Percentiles rank a stretch among this genome's conserved stretches.
Conservation (phyloP, 1,140 invertebrate species). For the Triops longicaudatus region DNA sequence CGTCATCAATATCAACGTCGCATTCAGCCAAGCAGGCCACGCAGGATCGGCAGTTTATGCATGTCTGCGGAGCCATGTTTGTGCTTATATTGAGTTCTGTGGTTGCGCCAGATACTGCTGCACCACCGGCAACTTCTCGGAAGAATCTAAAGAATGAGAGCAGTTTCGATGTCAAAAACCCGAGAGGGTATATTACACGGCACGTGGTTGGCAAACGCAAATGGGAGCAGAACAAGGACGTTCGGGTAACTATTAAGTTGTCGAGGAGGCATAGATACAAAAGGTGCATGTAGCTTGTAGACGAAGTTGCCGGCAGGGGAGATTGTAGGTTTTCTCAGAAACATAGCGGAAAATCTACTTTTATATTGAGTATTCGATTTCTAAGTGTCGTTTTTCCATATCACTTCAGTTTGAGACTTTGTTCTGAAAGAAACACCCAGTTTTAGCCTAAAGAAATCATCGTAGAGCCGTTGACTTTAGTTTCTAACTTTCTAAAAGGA, state of each 20-base stretch:
- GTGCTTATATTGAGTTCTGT: slow-evolving; percentile 32
- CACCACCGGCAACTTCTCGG: not conserved
- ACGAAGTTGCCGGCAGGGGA: too few relatives aligned
- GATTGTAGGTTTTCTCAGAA: slow-evolving; percentile 22
- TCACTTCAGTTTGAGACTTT: too few relatives aligned
- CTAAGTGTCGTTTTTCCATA: too few relatives aligned
- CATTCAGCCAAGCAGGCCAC: not conserved
- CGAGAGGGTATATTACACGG: slow-evolving; percentile 62
- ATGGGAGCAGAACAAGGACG: slow-evolving; percentile 56
- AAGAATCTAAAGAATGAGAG: slow-evolving; percentile 29
- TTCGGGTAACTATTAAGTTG: slow-evolving; percentile 38
- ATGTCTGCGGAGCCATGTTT: slow-evolving; percentile 37
- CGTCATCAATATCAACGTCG: slow-evolving; percentile 29
- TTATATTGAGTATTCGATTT: too few relatives aligned
- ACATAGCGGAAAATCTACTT: too few relatives aligned
- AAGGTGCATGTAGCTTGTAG: too few relatives aligned
- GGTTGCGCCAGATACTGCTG: slow-evolving; percentile 18
- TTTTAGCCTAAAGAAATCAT: too few relatives aligned
- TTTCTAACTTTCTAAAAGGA: too few relatives aligned
- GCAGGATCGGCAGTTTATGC: slow-evolving; percentile 25
- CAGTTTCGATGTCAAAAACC: not conserved
- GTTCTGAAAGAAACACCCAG: too few relatives aligned
- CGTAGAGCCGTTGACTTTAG: too few relatives aligned
- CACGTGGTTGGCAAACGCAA: slow-evolving; percentile 74
- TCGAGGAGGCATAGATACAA: not conserved